A percentile compares a stretch with the other conserved stretches of the same genome.
These are phyloP conservation scores for Homarus americanus DNA, from an alignment of 1,140 invertebrate genomes.

Conservation along the genomic window DNA sequence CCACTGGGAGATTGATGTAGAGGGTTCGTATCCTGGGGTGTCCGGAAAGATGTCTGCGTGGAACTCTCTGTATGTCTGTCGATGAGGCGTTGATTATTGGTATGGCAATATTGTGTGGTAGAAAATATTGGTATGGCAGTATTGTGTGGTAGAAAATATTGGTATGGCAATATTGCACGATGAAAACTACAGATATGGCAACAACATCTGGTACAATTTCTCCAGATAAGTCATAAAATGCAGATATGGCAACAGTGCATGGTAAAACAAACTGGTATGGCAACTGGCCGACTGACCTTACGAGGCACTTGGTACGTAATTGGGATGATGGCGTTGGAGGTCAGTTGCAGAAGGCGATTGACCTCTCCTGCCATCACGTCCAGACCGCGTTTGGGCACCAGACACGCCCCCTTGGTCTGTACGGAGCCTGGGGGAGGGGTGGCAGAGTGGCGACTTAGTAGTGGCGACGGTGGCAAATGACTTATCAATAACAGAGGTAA, in stretches of 20 bases:
- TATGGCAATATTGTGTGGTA: no score
- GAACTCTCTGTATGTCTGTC: constrained; percentile 93
- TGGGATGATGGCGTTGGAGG: constrained; percentile 90
- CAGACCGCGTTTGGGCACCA: constrained; percentile 93
- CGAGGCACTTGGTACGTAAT: constrained; percentile 96
- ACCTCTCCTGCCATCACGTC: constrained; percentile 97
- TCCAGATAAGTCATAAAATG: no score
- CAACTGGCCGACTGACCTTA: constrained; percentile 81
- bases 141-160: no score
- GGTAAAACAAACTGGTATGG: no score
- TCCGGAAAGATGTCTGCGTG: constrained; percentile 95
- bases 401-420: constrained; percentile 93
- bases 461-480: no score
- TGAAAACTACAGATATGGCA: no score
- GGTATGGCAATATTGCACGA: no score
- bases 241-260: no score
- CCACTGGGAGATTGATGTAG: constrained; percentile 88
- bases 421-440: constrained; percentile 64
- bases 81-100: constrained; percentile 76
- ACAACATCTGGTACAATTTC: no score
- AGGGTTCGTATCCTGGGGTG: constrained; percentile 87
- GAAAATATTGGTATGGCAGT: no score
- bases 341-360: constrained; percentile 91
- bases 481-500: no score
- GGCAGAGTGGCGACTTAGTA: no score